These are phyloP conservation scores for Sarcophaga rosellei DNA, from an alignment of 2,888 invertebrate genomes.

Conservation along the genomic window DNA sequence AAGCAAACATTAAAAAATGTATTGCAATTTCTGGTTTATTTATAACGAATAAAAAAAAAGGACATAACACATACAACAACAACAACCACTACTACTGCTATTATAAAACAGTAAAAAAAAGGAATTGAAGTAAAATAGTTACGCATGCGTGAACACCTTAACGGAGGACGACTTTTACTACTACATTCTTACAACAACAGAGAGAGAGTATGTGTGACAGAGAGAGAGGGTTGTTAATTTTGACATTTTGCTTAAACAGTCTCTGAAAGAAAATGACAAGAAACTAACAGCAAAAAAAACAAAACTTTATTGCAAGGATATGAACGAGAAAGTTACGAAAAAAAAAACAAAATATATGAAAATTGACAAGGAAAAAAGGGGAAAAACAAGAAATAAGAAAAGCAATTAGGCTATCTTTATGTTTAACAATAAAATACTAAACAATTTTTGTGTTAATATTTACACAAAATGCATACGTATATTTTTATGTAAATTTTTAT, in stretches of 20 bases:
- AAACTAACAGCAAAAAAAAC: conserved; percentile 48
- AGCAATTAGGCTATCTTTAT: conserved; percentile 68
- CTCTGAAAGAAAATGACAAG: conserved; percentile 62
- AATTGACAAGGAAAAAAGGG: not conserved
- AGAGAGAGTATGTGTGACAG: too few species aligned
- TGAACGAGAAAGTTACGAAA: conserved; percentile 33
- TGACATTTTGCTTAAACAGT: conserved; percentile 64
- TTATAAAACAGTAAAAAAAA: conserved; percentile 51
- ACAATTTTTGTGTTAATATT: conserved; percentile 62
- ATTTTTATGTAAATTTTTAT: conserved; percentile 62
- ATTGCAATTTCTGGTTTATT: conserved; percentile 55
- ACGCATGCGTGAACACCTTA: conserved; percentile 72
- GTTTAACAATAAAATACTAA: conserved; percentile 66
- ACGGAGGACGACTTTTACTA: conserved; percentile 35
- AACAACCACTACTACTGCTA: conserved; percentile 20
- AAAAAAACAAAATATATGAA: conserved; percentile 23
- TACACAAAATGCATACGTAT: conserved; percentile 46
- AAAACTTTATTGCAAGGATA: conserved; percentile 62
- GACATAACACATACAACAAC: conserved; percentile 41
- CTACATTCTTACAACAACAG: not conserved
- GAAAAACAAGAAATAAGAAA: conserved; percentile 52
- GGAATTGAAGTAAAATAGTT: conserved; percentile 59
- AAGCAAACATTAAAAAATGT: conserved; percentile 39
- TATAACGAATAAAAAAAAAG: conserved; percentile 22
- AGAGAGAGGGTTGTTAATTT: conserved; percentile 65